Conservation (phyloP, 2,113 vertebrate genomes). For the Columba janthina region DNA sequence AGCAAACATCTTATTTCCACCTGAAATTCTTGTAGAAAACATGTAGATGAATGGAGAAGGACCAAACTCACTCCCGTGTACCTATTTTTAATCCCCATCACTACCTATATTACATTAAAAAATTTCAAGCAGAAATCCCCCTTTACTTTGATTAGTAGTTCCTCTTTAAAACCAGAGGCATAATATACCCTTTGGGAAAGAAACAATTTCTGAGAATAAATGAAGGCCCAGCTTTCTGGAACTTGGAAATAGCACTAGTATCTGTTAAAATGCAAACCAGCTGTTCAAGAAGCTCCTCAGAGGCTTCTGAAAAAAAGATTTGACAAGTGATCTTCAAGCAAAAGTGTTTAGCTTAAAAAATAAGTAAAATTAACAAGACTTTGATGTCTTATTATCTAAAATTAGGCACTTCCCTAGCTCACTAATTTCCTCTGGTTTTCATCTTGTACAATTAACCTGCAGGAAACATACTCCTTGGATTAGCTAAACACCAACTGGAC, state of each 20-base stretch:
- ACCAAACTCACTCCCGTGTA: neutral
- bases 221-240: neutral
- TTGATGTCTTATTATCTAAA: neutral
- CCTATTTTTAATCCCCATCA: neutral
- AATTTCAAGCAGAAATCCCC: neutral
- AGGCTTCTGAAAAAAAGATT: neutral
- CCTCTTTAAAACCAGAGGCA: neutral
- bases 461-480: neutral
- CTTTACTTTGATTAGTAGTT: neutral
- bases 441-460: neutral
- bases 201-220: neutral
- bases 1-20: too few relatives aligned
- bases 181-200: neutral
- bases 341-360: constrained; percentile 7
- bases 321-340: neutral
- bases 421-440: neutral
- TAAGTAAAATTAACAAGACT: neutral
- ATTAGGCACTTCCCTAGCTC: neutral
- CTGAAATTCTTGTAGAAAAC: too few relatives aligned
- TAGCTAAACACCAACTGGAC: neutral
- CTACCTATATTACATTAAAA: neutral
- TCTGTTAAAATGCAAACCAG: neutral
- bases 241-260: neutral
- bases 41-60: neutral
- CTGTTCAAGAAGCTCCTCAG: neutral